A percentile compares a stretch with the other conserved stretches of the same genome.
Conservation (phyloP, 2,888 invertebrate genomes). For the Notodonta dromedarius region DNA sequence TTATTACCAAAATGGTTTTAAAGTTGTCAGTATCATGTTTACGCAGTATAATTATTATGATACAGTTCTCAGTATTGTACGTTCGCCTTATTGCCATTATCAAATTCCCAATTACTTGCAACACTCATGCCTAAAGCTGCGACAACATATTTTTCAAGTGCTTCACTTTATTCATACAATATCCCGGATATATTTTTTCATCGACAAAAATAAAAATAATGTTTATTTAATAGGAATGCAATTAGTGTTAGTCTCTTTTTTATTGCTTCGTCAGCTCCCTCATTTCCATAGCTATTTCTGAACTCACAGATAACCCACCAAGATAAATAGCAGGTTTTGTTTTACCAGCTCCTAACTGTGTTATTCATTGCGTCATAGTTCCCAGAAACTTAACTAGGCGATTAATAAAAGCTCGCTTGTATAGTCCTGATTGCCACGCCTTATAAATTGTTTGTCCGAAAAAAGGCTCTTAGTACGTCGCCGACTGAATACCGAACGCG, state of each 20-base stretch:
- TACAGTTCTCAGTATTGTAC: no score
- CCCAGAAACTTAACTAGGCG: slow-evolving; percentile 41
- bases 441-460: slow-evolving; percentile 46
- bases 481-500: slow-evolving; percentile 45
- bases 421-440: slow-evolving; percentile 48
- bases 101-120: neutral
- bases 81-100: neutral
- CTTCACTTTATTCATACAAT: neutral
- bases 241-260: slow-evolving; percentile 28
- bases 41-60: no score
- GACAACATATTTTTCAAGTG: neutral
- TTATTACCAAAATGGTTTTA: no score
- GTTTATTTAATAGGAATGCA: slow-evolving; percentile 20
- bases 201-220: slow-evolving; percentile 15
- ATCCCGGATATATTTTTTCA: slow-evolving; percentile 3
- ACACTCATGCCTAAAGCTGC: neutral
- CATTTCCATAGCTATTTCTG: slow-evolving; percentile 44
- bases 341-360: slow-evolving; percentile 25
- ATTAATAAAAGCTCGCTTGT: slow-evolving; percentile 46
- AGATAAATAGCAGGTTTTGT: slow-evolving; percentile 26
- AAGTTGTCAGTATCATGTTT: no score
- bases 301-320: slow-evolving; percentile 29
- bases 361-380: slow-evolving; percentile 43
- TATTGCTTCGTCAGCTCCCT: slow-evolving; percentile 27
- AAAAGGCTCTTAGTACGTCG: slow-evolving; percentile 45